These are phyloP conservation scores for Pomacea canaliculata DNA, from an alignment of 2,888 invertebrate species.

Conservation along the genomic window DNA sequence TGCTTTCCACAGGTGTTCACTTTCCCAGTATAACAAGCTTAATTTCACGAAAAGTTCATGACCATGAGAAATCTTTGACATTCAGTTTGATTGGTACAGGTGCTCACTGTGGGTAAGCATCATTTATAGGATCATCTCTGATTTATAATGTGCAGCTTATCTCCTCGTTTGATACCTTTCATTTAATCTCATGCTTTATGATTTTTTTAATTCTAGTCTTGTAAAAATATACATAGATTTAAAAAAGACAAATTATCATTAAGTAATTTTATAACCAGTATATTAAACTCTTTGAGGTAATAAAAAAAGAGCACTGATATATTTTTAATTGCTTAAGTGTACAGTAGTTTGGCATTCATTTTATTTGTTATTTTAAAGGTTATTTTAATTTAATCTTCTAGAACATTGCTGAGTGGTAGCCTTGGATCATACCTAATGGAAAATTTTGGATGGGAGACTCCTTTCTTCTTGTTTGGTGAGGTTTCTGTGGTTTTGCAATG, in stretches of 20 bases:
- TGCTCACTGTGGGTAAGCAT: slow-evolving; percentile 70
- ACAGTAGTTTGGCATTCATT: no score
- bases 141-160: not conserved
- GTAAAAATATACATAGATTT: slow-evolving; percentile 70
- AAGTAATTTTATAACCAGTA: no score
- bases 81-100: slow-evolving; percentile 79
- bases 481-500: not conserved
- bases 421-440: slow-evolving; percentile 78
- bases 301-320: no score
- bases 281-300: no score
- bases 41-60: slow-evolving; percentile 77
- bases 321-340: no score
- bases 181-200: no score
- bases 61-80: slow-evolving; percentile 77
- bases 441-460: slow-evolving; percentile 77
- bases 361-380: no score
- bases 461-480: slow-evolving; percentile 74
- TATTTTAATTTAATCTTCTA: slow-evolving; percentile 68
- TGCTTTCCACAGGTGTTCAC: slow-evolving; percentile 73
- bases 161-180: not conserved
- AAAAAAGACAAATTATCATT: no score
- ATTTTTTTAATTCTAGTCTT: slow-evolving; percentile 51
- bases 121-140: not conserved
- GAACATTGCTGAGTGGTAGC: slow-evolving; percentile 78
- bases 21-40: slow-evolving; percentile 80